phyloP scores from a whole-genome alignment of 64 coral and sea anemone species.

The Stichodactyla mertensii region DNA sequence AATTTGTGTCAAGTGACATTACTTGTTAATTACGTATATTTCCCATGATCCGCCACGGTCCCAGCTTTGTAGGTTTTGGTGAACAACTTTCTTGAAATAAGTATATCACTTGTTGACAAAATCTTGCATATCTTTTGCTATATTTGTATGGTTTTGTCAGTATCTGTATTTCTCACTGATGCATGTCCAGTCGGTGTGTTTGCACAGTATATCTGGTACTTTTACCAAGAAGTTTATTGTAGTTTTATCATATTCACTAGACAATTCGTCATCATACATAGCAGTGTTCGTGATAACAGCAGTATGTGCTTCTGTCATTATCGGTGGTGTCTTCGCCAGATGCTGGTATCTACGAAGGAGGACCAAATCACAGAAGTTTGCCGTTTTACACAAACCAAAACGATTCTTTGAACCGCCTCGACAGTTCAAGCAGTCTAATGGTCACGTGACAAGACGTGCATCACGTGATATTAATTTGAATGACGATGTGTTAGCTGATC shows the following conservation, averaged over 20 bases:
- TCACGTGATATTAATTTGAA: constrained; percentile 10
- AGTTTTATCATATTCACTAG: constrained; percentile 2
- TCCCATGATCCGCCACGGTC: no score
- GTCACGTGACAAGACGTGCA: constrained; percentile 6
- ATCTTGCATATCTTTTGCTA: not conserved
- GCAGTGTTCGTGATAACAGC: constrained; percentile 42
- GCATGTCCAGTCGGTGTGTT: no score
- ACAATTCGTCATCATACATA: constrained; percentile 28
- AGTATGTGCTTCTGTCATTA: constrained; percentile 23
- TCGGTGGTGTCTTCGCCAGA: constrained; percentile 29
- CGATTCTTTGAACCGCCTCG: constrained; percentile 22
- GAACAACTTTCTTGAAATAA: no score
- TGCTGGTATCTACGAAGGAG: constrained; percentile 31
- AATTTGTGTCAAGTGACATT: no score
- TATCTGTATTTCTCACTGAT: no score
- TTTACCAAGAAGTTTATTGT: no score
- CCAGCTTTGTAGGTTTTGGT: no score
- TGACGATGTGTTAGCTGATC: not conserved
- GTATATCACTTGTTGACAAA: not conserved
- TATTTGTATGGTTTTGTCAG: no score
- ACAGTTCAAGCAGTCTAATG: constrained; percentile 22
- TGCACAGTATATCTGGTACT: no score
- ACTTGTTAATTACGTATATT: no score
- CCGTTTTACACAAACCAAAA: constrained; percentile 48
- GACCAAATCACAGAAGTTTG: constrained; percentile 53